Evolutionary conservation across 2,113 vertebrate species (phyloP), one percentile per base, ranked within the genome.

Genomic region (Brachypodius melanocephalos): DNA sequence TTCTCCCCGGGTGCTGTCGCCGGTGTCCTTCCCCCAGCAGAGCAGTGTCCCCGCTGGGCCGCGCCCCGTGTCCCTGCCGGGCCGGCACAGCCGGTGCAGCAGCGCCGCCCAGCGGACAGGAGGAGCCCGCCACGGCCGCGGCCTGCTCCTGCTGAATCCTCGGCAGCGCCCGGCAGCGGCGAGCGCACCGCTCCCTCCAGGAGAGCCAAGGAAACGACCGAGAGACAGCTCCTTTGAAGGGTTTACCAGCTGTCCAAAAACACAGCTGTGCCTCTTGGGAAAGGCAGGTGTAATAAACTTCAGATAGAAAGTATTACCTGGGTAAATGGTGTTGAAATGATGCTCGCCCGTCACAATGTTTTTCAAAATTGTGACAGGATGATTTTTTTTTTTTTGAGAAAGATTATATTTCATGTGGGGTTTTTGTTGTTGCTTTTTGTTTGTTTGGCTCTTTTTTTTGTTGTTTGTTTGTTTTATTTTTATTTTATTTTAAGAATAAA

Each of bases 1-100:
- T 24, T 69, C 17, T 49, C 29, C 8, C 1, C 3, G 2, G 0
- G 0, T 5, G 19, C 31, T 26, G 7, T 6, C 52, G 3, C 12
- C 31, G 4, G 2, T 20, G 61, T 48, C n/a, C 15, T 38, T 32
- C 14, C 21, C 4, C 11, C 9, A 18, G 36, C 22, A 0, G 2
- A 20, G 52, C 25, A 11, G 2, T 9, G 59, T 16, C 65, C 1
- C 31, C 2, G 19, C 31, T 0, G 5, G 28, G 43, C 57, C 8
- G 12, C 38, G 2, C 26, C 40, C n/a, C 3, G 36, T 38, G 36
- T 61, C 25, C 17, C 36, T n/a, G 54, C 32, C 57, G n/a, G 55
- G n/a, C 9, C 21, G 16, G n/a, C n/a, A 34, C 66, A 65, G n/a
- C 31, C 21, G 2, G 25, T 38, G 0, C 66, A 26, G 74, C 71